Evolutionary conservation across 2,797 vertebrate genomes (phyloP).

Genomic region (Gymnopithys bicolor): DNA sequence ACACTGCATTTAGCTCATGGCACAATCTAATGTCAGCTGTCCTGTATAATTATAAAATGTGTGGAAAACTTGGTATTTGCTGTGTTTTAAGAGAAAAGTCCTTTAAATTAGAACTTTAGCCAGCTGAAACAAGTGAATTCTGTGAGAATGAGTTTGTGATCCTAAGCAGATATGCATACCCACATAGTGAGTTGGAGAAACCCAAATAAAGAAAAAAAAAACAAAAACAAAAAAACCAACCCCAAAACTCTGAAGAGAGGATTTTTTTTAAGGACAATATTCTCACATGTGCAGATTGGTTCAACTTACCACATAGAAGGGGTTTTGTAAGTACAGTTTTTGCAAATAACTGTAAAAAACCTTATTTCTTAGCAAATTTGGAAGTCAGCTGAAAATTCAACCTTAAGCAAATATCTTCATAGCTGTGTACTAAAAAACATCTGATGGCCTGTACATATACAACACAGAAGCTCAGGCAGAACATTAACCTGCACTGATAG

Average conservation of each 20-base stretch:
- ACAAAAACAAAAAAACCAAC: too few species aligned
- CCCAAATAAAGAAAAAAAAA: not conserved
- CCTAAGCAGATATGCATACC: not conserved
- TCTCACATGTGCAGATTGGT: not conserved
- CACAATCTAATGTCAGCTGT: not conserved
- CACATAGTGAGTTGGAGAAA: not conserved
- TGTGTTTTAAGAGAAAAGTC: not conserved
- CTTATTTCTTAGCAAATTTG: not conserved
- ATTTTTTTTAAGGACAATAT: not conserved
- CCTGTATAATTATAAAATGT: not conserved
- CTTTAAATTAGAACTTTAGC: not conserved
- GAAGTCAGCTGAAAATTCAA: not conserved
- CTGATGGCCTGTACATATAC: not conserved
- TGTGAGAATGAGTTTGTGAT: not conserved
- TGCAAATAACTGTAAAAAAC: not conserved
- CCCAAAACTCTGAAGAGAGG: not conserved
- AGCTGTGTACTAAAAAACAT: not conserved
- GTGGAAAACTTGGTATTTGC: not conserved
- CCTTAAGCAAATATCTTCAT: not conserved
- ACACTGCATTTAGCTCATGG: not conserved
- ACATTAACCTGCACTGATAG: not conserved
- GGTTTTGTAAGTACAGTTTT: not conserved
- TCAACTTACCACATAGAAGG: not conserved
- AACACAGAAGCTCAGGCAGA: not conserved
- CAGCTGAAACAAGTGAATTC: not conserved